Evolutionary conservation across 1,140 invertebrate species (phyloP), one percentile per base, ranked within the genome.

Genomic region (Zaprionus gabonicus): DNA sequence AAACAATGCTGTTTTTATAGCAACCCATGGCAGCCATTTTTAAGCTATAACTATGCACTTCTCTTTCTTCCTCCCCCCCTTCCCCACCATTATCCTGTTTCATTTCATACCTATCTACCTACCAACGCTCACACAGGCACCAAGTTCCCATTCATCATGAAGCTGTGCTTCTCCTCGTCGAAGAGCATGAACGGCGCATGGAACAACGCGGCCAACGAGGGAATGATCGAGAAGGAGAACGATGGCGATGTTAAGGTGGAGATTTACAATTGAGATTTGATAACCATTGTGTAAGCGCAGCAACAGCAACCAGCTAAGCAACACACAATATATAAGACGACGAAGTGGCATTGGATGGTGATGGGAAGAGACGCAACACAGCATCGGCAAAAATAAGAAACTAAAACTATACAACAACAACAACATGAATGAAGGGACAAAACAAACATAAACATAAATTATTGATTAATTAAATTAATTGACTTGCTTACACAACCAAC

Each of bases 101-200:
- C 5, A 46, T 46, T 46, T 46, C 41, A 46, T 46, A 46, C n/a
- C n/a, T 44, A 44, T 6, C 38, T 46, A 46, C 41, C 41, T 17
- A 44, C 15, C 38, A 5, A 13, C 38, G 38, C 41, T 41, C 41
- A 46, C 41, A 15, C 94, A 98, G 98, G 96, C 93, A 97, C 97
- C 69, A 99, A 99, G 94, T 98, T 98, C 93, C 98, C 98, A 70
- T 99, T 98, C 94, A 97, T 98, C 82, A 97, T 99, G 96, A 99
- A 99, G 94, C 94, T 99, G 69, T 98, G 97, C 93, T 98, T 98
- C 94, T 98, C 97, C 23, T 97, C 96, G 71, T 96, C 97, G 60
- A 96, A 97, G 91, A 96, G 95, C 92, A 97, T 97, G 92, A 93
- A 93, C 53, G 92, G 91, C 6, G 91, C 91, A 58, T 93, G 91